Base-by-base conservation (phyloP, 2,113 vertebrate species). In the Candoia aspera region DNA sequence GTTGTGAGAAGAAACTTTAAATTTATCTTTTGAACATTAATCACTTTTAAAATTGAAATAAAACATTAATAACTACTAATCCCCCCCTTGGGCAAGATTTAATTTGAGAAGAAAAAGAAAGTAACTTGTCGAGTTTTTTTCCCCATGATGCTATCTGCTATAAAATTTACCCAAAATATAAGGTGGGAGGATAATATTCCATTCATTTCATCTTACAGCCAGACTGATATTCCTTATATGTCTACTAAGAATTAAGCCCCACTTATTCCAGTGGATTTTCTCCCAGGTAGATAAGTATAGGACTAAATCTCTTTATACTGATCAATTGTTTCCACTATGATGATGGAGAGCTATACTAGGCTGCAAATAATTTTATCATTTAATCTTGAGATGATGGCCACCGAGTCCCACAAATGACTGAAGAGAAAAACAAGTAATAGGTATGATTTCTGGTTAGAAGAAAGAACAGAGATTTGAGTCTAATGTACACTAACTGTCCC, bases 1-100 rank as follows among this genome's bases (percentile, higher is more conserved):
- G 54, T 94, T 94, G 84, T 58, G 92, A 90, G 94, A 94, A 94
- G 94, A 95, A 94, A 92, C 64, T 9, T 91, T 33, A 96, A 96
- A 95, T 95, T 62, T 94, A 95, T 87, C 95, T 94, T 93, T 87
- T 96, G 93, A 96, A 96, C 96, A 94, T 95, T 96, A 94, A 96
- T 95, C 94, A 94, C 91, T 95, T 94, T 96, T 93, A 95, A 96
- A 93, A 93, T 59, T 89, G 86, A 91, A 92, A 92, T 95, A 96
- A 96, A 96, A 96, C 89, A 96, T 23, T 95, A 97, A 96, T 86
- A 96, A 96, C 60, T 96, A 94, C 92, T 96, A 96, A 98, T 97
- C 93, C 94, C 88, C 68, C 68, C 89, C 90, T 92, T 88, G 92
- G 93, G 91, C 95, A 95, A 95, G 94, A 57, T 95, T 97, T 93